phyloP scores from a whole-genome alignment of 2,888 invertebrate genomes.

The Tineola bisselliella region DNA sequence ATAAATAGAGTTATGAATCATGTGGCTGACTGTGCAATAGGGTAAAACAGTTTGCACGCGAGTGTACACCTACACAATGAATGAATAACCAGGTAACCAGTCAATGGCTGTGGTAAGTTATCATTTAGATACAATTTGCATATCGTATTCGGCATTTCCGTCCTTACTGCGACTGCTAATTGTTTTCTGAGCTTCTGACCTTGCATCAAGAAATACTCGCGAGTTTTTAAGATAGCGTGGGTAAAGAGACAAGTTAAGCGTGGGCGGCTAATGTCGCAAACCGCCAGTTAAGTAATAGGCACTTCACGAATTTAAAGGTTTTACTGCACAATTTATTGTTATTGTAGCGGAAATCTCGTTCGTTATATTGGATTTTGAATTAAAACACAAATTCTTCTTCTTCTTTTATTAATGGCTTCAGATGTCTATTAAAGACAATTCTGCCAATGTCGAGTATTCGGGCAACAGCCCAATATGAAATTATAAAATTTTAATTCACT shows the following conservation, averaged over 20 bases:
- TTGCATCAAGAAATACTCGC: constrained; percentile 31
- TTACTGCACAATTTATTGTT: neutral
- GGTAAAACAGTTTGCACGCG: constrained; percentile 22
- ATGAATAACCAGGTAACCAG: constrained; percentile 44
- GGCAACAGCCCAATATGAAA: too few relatives aligned
- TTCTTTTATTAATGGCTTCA: too few relatives aligned
- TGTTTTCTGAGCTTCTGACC: constrained; percentile 55
- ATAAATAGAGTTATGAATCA: neutral
- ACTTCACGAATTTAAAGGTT: constrained; percentile 5
- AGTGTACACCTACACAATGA: constrained; percentile 49
- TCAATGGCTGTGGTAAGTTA: constrained; percentile 27
- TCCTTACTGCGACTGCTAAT: constrained; percentile 35
- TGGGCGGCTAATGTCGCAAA: constrained; percentile 32
- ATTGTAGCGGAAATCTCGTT: neutral
- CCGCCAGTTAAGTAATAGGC: constrained; percentile 15
- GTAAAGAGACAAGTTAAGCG: constrained; percentile 13
- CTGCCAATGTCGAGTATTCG: too few relatives aligned
- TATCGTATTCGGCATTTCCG: constrained; percentile 57
- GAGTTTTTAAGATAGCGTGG: constrained; percentile 10
- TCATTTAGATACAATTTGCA: constrained; percentile 48
- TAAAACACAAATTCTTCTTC: neutral
- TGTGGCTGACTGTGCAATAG: neutral
- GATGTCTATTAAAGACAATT: too few relatives aligned
- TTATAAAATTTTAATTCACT: too few relatives aligned
- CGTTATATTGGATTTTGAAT: neutral